phyloP scores from a whole-genome alignment of 30 jellyfish, hydroid and myxozoan genomes.

The Aurelia aurita complex sp. Pacific region DNA sequence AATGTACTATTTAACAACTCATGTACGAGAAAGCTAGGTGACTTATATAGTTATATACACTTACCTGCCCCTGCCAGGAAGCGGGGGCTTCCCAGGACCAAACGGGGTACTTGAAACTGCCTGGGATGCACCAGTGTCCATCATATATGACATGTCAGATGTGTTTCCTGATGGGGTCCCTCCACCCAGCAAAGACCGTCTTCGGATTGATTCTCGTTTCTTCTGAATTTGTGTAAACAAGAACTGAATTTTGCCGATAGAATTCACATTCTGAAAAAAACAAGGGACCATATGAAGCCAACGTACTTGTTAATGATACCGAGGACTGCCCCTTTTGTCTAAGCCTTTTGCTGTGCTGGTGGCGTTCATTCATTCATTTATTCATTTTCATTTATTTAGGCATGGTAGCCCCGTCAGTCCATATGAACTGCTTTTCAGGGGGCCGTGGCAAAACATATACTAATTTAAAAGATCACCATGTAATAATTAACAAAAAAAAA shows the following conservation, averaged over 20 bases:
- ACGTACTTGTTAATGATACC: too few species aligned
- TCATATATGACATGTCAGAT: constrained; percentile 40
- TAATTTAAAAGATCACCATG: too few species aligned
- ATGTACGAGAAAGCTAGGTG: neutral
- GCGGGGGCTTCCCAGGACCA: constrained; percentile 24
- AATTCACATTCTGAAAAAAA: constrained; percentile 15
- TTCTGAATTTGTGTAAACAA: constrained; percentile 52
- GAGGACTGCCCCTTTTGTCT: too few species aligned
- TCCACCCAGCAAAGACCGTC: constrained; percentile 37
- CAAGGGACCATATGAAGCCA: neutral
- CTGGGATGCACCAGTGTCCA: constrained; percentile 39
- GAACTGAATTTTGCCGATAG: constrained; percentile 59
- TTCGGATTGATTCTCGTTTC: constrained; percentile 39
- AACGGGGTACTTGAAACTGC: constrained; percentile 33
- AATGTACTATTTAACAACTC: too few species aligned
- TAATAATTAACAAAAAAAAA: too few species aligned
- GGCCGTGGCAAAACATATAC: too few species aligned
- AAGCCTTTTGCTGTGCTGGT: too few species aligned
- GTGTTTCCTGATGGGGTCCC: constrained; percentile 61
- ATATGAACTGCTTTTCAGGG: too few species aligned
- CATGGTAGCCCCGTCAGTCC: too few species aligned
- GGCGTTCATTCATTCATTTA: too few species aligned
- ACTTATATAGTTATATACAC: neutral
- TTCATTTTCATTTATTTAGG: too few species aligned
- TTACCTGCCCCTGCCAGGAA: constrained; percentile 22